Conservation (phyloP, 1,140 invertebrate species). For the Drosophila asahinai region DNA sequence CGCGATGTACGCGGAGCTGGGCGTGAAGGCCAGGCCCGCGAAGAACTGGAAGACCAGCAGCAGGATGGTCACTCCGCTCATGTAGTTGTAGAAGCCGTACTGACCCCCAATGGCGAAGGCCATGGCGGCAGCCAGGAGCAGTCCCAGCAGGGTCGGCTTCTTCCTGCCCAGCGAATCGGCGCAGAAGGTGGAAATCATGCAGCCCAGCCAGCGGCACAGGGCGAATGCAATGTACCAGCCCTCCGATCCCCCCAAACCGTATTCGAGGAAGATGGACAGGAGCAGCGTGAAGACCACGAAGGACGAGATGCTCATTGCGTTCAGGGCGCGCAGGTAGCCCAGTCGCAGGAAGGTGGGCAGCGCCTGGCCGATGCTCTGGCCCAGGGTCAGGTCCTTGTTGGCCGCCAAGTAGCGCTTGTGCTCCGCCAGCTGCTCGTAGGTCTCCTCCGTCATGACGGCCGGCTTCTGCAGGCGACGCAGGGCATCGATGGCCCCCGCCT, state of each 20-base stretch:
- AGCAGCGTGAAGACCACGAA: constrained; percentile 3
- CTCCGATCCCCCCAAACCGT: fast-evolving
- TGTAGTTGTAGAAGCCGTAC: neutral
- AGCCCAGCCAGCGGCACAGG: constrained; percentile 26
- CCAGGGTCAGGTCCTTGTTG: constrained; percentile 41
- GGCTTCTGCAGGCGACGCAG: constrained; percentile 63
- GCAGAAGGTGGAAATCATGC: constrained; percentile 10
- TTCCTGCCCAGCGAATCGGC: constrained; percentile 57
- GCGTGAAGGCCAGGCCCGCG: constrained; percentile 48
- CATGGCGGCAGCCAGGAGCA: constrained; percentile 32
- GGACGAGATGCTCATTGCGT: constrained; percentile 55
- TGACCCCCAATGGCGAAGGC: constrained; percentile 38
- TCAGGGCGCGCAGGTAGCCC: constrained; percentile 40
- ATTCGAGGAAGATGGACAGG: neutral
- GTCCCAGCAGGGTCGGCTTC: constrained; percentile 39
- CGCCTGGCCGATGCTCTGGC: constrained; percentile 42
- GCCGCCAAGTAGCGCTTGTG: constrained; percentile 60
- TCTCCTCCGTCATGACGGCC: constrained; percentile 43
- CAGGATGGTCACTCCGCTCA: neutral
- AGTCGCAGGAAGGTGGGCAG: constrained; percentile 39
- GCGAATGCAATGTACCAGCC: constrained; percentile 43
- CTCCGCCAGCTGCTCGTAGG: constrained; percentile 60
- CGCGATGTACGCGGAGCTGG: constrained; percentile 47
- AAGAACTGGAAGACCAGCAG: constrained; percentile 43
- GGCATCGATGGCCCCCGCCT: constrained; percentile 50